Base-by-base conservation (phyloP, 2,113 vertebrate species). In the Chlorodrepanis virens region DNA sequence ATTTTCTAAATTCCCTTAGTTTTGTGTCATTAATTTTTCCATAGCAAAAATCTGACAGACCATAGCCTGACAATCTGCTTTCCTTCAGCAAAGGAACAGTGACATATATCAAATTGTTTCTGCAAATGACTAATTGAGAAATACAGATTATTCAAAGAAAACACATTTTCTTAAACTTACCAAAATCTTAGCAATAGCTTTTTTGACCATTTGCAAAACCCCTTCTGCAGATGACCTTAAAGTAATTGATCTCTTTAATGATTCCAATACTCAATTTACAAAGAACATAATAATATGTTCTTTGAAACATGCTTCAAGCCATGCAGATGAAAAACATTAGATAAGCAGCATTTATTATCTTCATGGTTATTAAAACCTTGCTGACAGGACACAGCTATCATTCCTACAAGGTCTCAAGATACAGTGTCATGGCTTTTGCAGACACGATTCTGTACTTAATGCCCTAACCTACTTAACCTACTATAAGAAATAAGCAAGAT, bases 321-420 rank as follows among this genome's bases (percentile, higher is more conserved):
- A 52, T 67, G 31, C 29, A 89, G 83, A 92, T 68, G 35, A 87
- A 94, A 95, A 86, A 52, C 47, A 78, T 42, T 70, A 81, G 68
- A 90, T 74, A 86, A 96, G 44, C 39, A 85, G 24, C 31, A 88
- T 53, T 52, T 92, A 39, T 88, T 86, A 77, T 61, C 39, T 81
- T 87, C 16, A 29, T 24, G 87, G 37, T 77, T 89, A 68, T 92
- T 93, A 83, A 88, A 96, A 88, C 71, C 78, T 67, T 83, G 75
- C 68, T 96, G 71, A 93, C 60, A 90, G n/a, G 75, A 83, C 50
- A 69, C 33, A 39, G 47, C 29, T 71, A 90, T 71, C 40, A 68
- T 75, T 77, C 64, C 68, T 86, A 40, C 59, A 91, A 80, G 47
- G 79, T 47, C 42, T 86, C 42, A 57, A 89, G 50, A 72, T 69